A percentile compares a stretch with the other conserved stretches of the same genome.
phyloP scores from a whole-genome alignment of 2,113 vertebrate genomes.

The Aegithalos caudatus region DNA sequence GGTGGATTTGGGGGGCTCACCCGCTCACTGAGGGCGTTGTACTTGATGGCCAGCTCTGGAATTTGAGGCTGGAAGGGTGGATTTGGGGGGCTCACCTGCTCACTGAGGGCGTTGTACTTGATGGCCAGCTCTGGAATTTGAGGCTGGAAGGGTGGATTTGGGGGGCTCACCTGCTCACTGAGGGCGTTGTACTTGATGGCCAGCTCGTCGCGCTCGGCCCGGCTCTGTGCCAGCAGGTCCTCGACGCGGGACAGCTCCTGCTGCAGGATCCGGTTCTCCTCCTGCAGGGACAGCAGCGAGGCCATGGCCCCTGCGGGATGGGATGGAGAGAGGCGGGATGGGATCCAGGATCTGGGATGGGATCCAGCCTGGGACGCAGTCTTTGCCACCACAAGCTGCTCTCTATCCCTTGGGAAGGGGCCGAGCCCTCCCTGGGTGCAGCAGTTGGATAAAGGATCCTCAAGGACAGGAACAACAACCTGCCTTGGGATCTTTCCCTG shows the following conservation, averaged over 20 bases:
- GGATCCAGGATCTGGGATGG: neutral
- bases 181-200: conserved; percentile 88
- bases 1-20: conserved; percentile 32
- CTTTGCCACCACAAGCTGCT: neutral
- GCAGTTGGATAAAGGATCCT: neutral
- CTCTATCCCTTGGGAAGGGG: neutral
- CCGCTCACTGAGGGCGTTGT: no score
- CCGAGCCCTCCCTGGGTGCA: neutral
- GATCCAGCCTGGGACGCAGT: neutral
- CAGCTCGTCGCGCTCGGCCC: conserved; percentile 89
- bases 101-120: no score
- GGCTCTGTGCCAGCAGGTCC: conserved; percentile 91
- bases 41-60: no score
- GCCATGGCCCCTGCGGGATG: conserved; percentile 77
- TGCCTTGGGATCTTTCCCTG: neutral
- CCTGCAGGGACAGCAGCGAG: conserved; percentile 86
- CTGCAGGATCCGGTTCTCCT: conserved; percentile 90
- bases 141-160: no score
- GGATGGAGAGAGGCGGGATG: neutral
- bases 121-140: no score
- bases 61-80: no score
- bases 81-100: no score
- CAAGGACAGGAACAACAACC: neutral
- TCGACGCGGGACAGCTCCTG: conserved; percentile 88
- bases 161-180: conserved; percentile 6